These are phyloP conservation scores for Laspeyria flexula DNA, from an alignment of 2,888 invertebrate species.

Conservation along the genomic window DNA sequence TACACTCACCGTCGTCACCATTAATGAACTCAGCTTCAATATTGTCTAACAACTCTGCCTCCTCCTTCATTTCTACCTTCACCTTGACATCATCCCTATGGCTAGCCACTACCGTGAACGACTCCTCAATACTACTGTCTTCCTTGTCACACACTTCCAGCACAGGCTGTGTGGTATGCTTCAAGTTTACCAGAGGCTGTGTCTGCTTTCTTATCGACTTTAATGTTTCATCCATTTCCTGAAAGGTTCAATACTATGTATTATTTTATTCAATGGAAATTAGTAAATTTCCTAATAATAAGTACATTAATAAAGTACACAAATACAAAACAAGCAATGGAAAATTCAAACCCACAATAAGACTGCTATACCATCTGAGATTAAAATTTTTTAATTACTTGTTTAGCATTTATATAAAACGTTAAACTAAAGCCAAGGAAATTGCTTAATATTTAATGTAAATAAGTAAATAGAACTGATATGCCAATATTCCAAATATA, in stretches of 20 bases:
- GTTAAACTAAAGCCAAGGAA: too few relatives aligned
- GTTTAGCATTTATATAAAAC: too few relatives aligned
- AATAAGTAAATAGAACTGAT: too few relatives aligned
- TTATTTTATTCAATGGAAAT: not conserved
- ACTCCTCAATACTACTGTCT: slow-evolving; percentile 32
- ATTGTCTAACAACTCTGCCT: slow-evolving; percentile 42
- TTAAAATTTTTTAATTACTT: too few relatives aligned
- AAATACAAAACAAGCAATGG: too few relatives aligned
- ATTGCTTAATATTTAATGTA: too few relatives aligned
- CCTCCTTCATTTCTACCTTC: slow-evolving; percentile 64
- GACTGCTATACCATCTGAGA: too few relatives aligned
- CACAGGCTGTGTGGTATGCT: slow-evolving; percentile 29
- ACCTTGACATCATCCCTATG: slow-evolving; percentile 36
- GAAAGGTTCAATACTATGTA: slow-evolving; percentile 4
- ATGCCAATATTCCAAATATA: too few relatives aligned
- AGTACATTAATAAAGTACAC: too few relatives aligned
- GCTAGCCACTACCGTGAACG: slow-evolving; percentile 27
- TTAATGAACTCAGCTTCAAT: slow-evolving; percentile 54
- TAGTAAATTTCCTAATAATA: too few relatives aligned
- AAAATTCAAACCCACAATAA: too few relatives aligned
- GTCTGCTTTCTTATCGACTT: slow-evolving; percentile 38
- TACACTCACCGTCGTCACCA: slow-evolving; percentile 50
- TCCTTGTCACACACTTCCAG: slow-evolving; percentile 43
- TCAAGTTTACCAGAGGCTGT: slow-evolving; percentile 45
- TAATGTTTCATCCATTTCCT: slow-evolving; percentile 50